phyloP scores from a whole-genome alignment of 2,888 invertebrate genomes.

The Gibbula magus region DNA sequence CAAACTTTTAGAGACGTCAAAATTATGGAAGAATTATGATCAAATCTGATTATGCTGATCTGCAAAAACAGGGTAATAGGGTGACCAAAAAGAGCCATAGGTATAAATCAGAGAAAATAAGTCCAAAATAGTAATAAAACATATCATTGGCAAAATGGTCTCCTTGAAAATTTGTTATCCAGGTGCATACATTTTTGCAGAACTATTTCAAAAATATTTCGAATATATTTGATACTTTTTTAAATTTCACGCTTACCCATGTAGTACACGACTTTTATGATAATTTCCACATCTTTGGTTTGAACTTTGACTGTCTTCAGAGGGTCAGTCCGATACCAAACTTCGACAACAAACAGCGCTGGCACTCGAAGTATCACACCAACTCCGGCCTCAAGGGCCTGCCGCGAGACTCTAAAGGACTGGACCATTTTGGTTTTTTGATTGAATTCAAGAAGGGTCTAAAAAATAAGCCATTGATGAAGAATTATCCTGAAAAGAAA shows the following conservation, averaged over 20 bases:
- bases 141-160: too few relatives aligned
- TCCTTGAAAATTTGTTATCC: not conserved
- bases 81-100: too few relatives aligned
- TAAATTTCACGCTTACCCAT: conserved; percentile 63
- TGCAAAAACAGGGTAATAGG: too few relatives aligned
- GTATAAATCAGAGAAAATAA: too few relatives aligned
- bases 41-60: too few relatives aligned
- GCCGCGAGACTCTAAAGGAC: conserved; percentile 31
- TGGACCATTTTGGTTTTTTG: conserved; percentile 1
- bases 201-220: not conserved
- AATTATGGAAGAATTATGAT: too few relatives aligned
- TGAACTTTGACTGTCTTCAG: conserved; percentile 51
- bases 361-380: conserved; percentile 76
- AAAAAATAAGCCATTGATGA: too few relatives aligned
- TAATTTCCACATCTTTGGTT: conserved; percentile 62
- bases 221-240: too few relatives aligned
- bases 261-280: conserved; percentile 70
- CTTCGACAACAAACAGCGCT: conserved; percentile 76
- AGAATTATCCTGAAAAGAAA: too few relatives aligned
- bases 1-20: too few relatives aligned
- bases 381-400: conserved; percentile 60
- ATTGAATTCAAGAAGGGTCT: too few relatives aligned
- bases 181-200: not conserved
- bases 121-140: too few relatives aligned
- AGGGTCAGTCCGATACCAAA: conserved; percentile 74